These are phyloP conservation scores for Hyaena hyaena DNA, from an alignment of 2,113 vertebrate genomes.

Conservation along the genomic window DNA sequence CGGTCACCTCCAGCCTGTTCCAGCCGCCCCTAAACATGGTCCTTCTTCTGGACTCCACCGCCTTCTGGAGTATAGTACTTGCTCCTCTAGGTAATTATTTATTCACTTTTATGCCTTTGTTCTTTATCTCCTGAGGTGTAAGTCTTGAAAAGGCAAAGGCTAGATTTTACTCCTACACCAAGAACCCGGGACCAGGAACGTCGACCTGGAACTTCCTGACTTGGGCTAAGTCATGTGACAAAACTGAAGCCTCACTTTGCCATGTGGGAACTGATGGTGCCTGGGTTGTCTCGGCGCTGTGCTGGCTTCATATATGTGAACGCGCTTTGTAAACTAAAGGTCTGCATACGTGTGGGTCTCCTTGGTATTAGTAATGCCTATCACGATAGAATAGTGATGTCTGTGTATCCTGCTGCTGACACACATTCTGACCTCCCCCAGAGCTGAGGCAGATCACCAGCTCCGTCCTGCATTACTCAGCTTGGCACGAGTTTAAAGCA, in stretches of 20 bases:
- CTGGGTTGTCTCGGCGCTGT: background rate
- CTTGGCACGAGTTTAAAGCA: slow-evolving; percentile 68
- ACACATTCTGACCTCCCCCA: background rate
- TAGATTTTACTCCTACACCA: background rate
- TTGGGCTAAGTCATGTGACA: background rate
- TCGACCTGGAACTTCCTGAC: background rate
- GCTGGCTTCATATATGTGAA: background rate
- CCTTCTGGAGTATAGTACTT: background rate
- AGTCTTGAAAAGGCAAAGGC: background rate
- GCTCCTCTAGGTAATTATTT: background rate
- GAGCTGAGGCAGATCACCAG: background rate
- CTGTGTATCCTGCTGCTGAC: background rate
- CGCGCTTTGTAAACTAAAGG: background rate
- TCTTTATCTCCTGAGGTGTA: background rate
- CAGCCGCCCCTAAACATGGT: background rate
- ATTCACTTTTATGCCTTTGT: background rate
- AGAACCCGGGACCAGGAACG: background rate
- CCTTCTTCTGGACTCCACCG: background rate
- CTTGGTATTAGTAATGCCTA: background rate
- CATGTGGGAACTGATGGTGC: background rate
- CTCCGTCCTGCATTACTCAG: slow-evolving; percentile 19
- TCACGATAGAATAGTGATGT: background rate
- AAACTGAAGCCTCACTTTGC: background rate
- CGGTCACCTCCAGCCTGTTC: background rate
- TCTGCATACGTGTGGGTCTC: background rate